Evolutionary conservation across 2,113 vertebrate genomes (phyloP).

Genomic region (Malurus cyaneus): DNA sequence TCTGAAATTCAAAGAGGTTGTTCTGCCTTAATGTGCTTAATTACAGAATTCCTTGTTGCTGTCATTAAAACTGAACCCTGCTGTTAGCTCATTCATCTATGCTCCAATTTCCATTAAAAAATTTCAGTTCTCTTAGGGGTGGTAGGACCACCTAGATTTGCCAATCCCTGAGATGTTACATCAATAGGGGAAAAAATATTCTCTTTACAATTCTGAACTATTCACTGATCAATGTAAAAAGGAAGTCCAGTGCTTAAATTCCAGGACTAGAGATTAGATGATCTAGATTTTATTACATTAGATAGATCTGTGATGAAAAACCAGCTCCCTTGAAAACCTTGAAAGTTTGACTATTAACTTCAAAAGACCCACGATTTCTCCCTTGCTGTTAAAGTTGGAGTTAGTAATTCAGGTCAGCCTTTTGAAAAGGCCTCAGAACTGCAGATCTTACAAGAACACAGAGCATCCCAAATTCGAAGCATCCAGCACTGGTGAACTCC

Average conservation of each 20-base stretch:
- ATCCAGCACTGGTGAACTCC: not conserved
- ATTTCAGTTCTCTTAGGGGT: not conserved
- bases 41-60: conserved; percentile 59
- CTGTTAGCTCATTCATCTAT: conserved; percentile 55
- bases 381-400: conserved; percentile 4
- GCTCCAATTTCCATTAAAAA: conserved; percentile 47
- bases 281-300: conserved; percentile 33
- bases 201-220: conserved; percentile 23
- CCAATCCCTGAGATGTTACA: not conserved
- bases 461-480: not conserved
- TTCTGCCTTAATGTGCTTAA: conserved; percentile 64
- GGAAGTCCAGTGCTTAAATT: conserved; percentile 12
- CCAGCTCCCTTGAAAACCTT: conserved; percentile 20
- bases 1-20: conserved; percentile 63
- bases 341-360: conserved; percentile 26
- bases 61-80: conserved; percentile 65
- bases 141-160: conserved; percentile 48
- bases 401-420: conserved; percentile 31
- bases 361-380: conserved; percentile 9
- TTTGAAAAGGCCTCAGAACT: conserved; percentile 28
- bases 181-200: conserved; percentile 31
- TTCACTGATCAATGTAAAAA: conserved; percentile 16
- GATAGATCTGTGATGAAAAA: conserved; percentile 19
- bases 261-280: conserved; percentile 10
- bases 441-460: not conserved